Percentiles rank a stretch among this genome's conserved stretches.
phyloP scores from a whole-genome alignment of 2,888 invertebrate species.

The Pimpla rufipes region DNA sequence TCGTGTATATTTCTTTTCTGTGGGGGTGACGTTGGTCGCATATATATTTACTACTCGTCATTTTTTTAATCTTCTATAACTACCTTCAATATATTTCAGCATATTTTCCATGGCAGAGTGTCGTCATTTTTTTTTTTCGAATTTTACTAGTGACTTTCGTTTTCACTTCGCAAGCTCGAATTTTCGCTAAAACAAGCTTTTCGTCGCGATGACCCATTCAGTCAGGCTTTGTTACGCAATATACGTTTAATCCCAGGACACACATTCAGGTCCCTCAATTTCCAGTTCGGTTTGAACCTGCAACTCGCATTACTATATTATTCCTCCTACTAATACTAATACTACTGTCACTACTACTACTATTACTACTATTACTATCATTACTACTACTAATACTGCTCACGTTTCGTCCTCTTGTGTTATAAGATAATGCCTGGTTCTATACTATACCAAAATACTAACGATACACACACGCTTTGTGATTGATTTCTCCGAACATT shows the following conservation, averaged over 20 bases:
- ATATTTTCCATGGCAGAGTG: constrained; percentile 3
- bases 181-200: background rate
- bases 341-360: background rate
- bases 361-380: background rate
- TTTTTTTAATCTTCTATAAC: no score
- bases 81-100: background rate
- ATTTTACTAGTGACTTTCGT: background rate
- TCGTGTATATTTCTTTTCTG: no score
- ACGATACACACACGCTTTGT: constrained; percentile 41
- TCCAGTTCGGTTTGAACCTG: constrained; percentile 37
- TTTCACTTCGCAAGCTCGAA: background rate
- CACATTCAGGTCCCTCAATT: constrained; percentile 10
- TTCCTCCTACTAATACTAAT: background rate
- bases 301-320: constrained; percentile 5
- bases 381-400: constrained; percentile 3
- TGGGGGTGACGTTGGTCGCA: no score
- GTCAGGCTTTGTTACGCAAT: constrained; percentile 28
- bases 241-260: constrained; percentile 16
- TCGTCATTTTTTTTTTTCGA: background rate
- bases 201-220: background rate
- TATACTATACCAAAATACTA: constrained; percentile 26
- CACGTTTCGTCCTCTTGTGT: constrained; percentile 3
- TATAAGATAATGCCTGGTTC: constrained; percentile 42
- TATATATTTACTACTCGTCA: no score
- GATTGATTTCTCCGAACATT: constrained; percentile 59